phyloP scores from a whole-genome alignment of 2,113 vertebrate genomes.

The Cephalopterus ornatus region DNA sequence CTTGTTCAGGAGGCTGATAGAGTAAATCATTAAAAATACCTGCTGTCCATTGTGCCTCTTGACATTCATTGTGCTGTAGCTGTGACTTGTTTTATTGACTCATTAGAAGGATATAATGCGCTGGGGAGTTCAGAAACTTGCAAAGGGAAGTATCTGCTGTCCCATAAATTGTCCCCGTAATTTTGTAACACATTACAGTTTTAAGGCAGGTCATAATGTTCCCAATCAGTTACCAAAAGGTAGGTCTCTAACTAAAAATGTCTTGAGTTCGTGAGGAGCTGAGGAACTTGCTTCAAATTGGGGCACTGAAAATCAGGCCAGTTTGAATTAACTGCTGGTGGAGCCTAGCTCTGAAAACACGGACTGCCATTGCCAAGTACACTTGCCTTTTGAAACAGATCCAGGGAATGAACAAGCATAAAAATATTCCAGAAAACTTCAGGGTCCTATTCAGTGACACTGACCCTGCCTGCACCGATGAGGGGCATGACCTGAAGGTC shows the following conservation, averaged over 20 bases:
- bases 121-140: conserved; percentile 37
- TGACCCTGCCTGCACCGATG: not conserved
- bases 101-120: conserved; percentile 39
- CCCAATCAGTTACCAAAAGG: not conserved
- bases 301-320: conserved; percentile 15
- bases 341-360: not conserved
- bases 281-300: not conserved
- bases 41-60: not conserved
- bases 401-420: not conserved
- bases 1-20: conserved; percentile 11
- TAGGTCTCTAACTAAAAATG: conserved; percentile 37
- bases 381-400: not conserved
- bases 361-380: not conserved
- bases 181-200: not conserved
- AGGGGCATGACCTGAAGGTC: not conserved
- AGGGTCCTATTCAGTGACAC: not conserved
- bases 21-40: conserved; percentile 35
- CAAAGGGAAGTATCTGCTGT: conserved; percentile 30
- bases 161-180: conserved; percentile 44
- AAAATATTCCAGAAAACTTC: not conserved
- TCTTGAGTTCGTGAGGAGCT: not conserved
- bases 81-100: conserved; percentile 68
- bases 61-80: conserved; percentile 14
- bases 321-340: not conserved
- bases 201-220: conserved; percentile 47